Evolutionary conservation across 2,113 vertebrate genomes (phyloP), one percentile per base, ranked within the genome.

Genomic region (Hippocampus zosterae): DNA sequence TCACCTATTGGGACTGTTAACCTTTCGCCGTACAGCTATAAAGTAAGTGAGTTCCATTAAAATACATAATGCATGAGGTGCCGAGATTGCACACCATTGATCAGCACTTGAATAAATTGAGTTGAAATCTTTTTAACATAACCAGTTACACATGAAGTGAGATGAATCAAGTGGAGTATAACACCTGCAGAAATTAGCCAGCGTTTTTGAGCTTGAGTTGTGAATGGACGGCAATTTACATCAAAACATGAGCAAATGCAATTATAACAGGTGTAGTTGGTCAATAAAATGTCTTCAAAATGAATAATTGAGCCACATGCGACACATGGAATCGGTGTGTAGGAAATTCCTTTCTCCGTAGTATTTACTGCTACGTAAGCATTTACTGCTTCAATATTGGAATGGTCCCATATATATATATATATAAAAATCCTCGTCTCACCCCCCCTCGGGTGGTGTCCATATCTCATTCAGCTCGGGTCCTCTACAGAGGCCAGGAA

Each of bases 31-130:
- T 92, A 89, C 88, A 90, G 92, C 91, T 92, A 92, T 94, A 95
- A 95, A 94, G 92, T 91, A 86, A 91, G 85, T 86, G 85, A 85
- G 78, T 94, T 93, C 90, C 91, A 91, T 91, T 89, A 87, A 93
- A 93, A 95, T 97, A 88, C 92, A 95, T 96, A 95, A 96, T 96
- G 92, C 90, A 96, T 96, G 93, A 95, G 92, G 90, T 84, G 82
- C 89, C 90, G 87, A 93, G 90, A 94, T 94, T 95, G 94, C 91
- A 91, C 89, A 90, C 89, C 92, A 96, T 96, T 97, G 94, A 96
- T 96, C 94, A 95, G 91, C 91, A 93, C 94, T 96, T 93, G 92
- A 94, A 95, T 93, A 95, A 95, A 96, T 94, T 93, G 94, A 95
- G 93, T 93, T 94, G 89, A 92, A 94, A 90, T 93, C 90, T 90